Evolutionary conservation across 2,888 invertebrate genomes (phyloP), one percentile per base, ranked within the genome.

Genomic region (Polyploca ridens): DNA sequence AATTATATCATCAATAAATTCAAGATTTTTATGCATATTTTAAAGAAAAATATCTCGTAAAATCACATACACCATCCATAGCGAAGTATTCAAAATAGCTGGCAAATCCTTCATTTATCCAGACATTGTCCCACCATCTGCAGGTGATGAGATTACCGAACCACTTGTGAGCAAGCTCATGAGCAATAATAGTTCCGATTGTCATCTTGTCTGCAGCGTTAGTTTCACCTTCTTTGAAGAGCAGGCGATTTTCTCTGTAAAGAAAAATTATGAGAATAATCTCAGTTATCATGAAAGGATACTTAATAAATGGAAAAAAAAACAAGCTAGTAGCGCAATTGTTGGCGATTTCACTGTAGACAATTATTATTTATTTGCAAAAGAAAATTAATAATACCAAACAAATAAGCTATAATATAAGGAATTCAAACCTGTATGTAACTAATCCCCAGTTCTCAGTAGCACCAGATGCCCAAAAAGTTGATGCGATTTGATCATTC

Each of bases 91-190:
- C 96, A 72, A 96, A 96, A 82, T 96, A 96, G 65, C 94, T 95
- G 4, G 97, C 97, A 69, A 97, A 97, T 1, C 96, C 97, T 84
- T 97, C 97, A 79, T 96, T 97, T 14, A 97, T 90, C 96, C 97
- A 97, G 0, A 96, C 93, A 66, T 95, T 95, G 60, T 95, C 93
- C 97, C 97, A 97, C 97, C 96, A 97, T 66, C 95, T 89, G 38
- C 95, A 94, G 0, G 96, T 96, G 27, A 97, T 95, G 49, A 96
- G 90, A 84, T 97, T 96, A 1, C 97, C 97, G 79, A 97, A 97
- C 97, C 97, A 97, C 89, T 96, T 96, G 84, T 98, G 98, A 0
- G 94, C 94, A 33, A 95, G 90, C 77, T 95, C 95, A 74, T 95
- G 95, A 0, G 95, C 90, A 14, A 94, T 92, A 57, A 94, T 94